Evolutionary conservation across 1,140 invertebrate species (phyloP), one percentile per base, ranked within the genome.

Genomic region (Zophobas atratus): DNA sequence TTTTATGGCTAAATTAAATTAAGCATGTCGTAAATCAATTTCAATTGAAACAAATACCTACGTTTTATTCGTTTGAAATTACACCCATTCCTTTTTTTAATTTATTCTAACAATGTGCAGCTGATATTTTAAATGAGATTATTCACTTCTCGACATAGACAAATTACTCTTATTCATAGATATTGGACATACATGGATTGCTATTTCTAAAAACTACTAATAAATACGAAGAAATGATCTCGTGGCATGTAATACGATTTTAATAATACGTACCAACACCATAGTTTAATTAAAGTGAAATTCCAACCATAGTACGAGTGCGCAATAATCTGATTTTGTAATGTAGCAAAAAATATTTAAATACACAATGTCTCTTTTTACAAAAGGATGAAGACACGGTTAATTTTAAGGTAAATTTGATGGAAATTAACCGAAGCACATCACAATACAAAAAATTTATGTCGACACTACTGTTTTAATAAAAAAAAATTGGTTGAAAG

Each of bases 221-320:
- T 41, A 67, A 67, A 67, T 43, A 67, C 43, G 60, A 67, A 67
- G 57, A 34, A 60, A 60, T 36, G 38, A n/a, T 67, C 43, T 67
- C 60, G 33, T 6, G 43, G 43, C 39, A 2, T 67, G 8, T 67
- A 67, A 67, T 67, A 67, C 60, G 60, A 41, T 67, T 67, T 67
- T 67, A 67, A 67, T 67, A 43, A 32, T 43, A 67, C 60, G 20
- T 20, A 20, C 20, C 20, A 20, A 20, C 60, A 43, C 41, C 60
- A 67, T 20, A 33, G 32, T 43, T 67, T n/a, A 43, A n/a, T 43
- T 67, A 33, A 67, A 39, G 60, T 67, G 60, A 67, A 67, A 46
- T 43, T 67, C 39, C 20, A 4, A 39, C 35, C 5, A 8, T 43
- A 63, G 20, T 20, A 20, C 20, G 20, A 20, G 20, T 20, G 20